A percentile compares a stretch with the other conserved stretches of the same genome.
Evolutionary conservation across 2,888 invertebrate genomes (phyloP).

Genomic region (Bembecia ichneumoniformis): DNA sequence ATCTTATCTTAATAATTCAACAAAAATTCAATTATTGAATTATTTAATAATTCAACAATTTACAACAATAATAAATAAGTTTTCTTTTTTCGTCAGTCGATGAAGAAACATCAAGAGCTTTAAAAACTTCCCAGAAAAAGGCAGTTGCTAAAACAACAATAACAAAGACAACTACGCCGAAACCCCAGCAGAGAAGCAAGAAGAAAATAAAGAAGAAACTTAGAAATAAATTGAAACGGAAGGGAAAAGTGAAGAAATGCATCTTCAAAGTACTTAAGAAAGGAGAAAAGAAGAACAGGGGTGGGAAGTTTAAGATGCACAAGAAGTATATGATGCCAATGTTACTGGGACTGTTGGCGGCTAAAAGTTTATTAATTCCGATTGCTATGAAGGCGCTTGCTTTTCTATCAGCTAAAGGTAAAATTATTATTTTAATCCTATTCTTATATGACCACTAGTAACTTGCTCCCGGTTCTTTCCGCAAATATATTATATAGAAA

Average conservation of each 20-base stretch:
- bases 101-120: not conserved
- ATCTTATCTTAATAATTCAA: no score
- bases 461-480: no score
- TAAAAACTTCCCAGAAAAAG: not conserved
- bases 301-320: conserved; percentile 43
- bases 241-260: conserved; percentile 43
- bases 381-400: conserved; percentile 78
- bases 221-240: conserved; percentile 17
- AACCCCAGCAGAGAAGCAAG: conserved; percentile 10
- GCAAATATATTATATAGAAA: no score
- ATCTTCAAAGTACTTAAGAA: conserved; percentile 45
- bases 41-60: no score
- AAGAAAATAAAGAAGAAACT: conserved; percentile 9
- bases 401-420: conserved; percentile 75
- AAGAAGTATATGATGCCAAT: conserved; percentile 74
- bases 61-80: no score
- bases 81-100: not conserved
- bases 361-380: conserved; percentile 78
- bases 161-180: conserved; percentile 6
- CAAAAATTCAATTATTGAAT: no score
- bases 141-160: conserved; percentile 6
- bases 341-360: conserved; percentile 74
- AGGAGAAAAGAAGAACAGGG: conserved; percentile 21
- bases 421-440: conserved; percentile 5
- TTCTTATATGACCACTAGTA: no score